Percentiles rank a stretch among this genome's conserved stretches.
Conservation (phyloP, 2,888 invertebrate species). For the Pseudoips prasinana region DNA sequence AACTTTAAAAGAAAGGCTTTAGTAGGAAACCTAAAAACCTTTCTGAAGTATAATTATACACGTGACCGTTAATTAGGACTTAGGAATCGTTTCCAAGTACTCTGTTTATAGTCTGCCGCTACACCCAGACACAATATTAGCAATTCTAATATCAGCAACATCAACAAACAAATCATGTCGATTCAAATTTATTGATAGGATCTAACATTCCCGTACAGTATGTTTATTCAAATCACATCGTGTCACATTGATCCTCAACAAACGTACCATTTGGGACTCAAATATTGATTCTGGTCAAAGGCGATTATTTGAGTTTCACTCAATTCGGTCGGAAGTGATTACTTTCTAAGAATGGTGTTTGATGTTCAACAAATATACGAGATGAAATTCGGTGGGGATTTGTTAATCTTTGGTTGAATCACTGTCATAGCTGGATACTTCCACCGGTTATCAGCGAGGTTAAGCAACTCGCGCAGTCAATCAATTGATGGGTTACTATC, state of each 20-base stretch:
- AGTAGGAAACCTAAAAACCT: too few species aligned
- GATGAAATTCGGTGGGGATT: too few species aligned
- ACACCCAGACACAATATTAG: conserved; percentile 19
- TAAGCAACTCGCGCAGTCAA: too few species aligned
- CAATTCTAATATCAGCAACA: conserved; percentile 25
- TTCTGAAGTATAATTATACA: too few species aligned
- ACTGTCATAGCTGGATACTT: too few species aligned
- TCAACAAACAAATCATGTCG: conserved; percentile 34
- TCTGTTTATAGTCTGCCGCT: conserved; percentile 8
- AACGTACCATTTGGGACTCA: conserved; percentile 46
- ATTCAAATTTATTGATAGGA: conserved; percentile 37
- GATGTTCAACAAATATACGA: conserved; percentile 29
- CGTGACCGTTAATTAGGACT: conserved; percentile 7
- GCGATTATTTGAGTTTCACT: conserved; percentile 62
- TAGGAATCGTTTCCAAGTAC: conserved; percentile 9
- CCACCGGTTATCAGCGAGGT: too few species aligned
- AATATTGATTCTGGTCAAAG: conserved; percentile 61
- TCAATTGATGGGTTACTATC: too few species aligned
- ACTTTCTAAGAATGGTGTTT: conserved; percentile 51
- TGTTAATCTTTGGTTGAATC: too few species aligned
- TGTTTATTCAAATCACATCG: conserved; percentile 65
- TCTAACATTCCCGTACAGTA: conserved; percentile 32
- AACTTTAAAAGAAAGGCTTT: too few species aligned
- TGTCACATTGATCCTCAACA: conserved; percentile 41
- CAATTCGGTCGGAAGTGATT: conserved; percentile 46